A percentile compares a stretch with the other conserved stretches of the same genome.
phyloP scores from a whole-genome alignment of 2,888 invertebrate genomes.

The Pterostichus madidus region DNA sequence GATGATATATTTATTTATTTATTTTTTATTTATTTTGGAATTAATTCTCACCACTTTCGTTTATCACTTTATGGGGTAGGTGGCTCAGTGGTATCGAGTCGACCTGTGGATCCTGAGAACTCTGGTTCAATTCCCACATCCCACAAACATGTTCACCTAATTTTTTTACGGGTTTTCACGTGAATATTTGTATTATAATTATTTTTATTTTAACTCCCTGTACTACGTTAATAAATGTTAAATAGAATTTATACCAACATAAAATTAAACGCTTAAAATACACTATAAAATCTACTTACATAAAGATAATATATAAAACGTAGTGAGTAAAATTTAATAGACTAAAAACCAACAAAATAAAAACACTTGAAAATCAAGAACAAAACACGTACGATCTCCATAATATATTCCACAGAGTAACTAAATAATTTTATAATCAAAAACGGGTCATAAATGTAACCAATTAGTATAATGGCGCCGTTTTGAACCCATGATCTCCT shows the following conservation, averaged over 20 bases:
- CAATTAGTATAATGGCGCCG: slow-evolving; percentile 27
- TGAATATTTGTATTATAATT: no score
- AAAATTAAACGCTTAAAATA: slow-evolving; percentile 36
- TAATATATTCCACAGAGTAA: slow-evolving; percentile 17
- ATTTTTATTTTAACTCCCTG: no score
- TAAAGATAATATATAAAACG: slow-evolving; percentile 39
- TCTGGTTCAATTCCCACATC: no score
- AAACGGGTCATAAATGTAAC: slow-evolving; percentile 15
- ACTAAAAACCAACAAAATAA: slow-evolving; percentile 40
- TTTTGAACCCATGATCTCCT: slow-evolving; percentile 15
- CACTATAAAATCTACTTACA: slow-evolving; percentile 27
- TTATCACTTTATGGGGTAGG: no score
- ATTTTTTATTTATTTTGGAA: no score
- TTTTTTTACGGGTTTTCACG: no score
- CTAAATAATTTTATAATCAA: slow-evolving; percentile 37
- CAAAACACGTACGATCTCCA: slow-evolving; percentile 34
- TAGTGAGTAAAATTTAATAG: slow-evolving; percentile 26
- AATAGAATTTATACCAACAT: not conserved
- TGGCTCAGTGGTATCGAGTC: no score
- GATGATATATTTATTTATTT: no score
- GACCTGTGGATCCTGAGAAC: no score
- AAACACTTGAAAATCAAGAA: slow-evolving; percentile 13
- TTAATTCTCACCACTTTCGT: no score
- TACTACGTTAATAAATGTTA: no score
- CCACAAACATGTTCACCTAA: no score